phyloP scores from a whole-genome alignment of 2,113 vertebrate genomes.

The Chaetodon auriga region DNA sequence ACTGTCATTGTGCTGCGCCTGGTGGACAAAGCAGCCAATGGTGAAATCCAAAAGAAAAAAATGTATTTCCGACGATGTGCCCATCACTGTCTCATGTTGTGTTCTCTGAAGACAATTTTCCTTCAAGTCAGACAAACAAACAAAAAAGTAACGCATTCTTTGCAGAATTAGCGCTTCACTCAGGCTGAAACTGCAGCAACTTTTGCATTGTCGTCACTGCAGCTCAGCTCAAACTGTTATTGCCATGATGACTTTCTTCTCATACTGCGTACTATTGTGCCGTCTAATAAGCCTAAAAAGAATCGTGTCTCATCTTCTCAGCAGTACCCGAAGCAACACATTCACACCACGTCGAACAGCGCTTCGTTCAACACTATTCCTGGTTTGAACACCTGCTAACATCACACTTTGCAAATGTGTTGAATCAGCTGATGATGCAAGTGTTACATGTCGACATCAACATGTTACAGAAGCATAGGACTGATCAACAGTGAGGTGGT shows the following conservation, averaged over 20 bases:
- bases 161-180: neutral
- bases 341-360: neutral
- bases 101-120: slow-evolving; percentile 4
- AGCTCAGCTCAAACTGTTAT: neutral
- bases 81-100: neutral
- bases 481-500: neutral
- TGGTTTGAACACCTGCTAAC: neutral
- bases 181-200: neutral
- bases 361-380: neutral
- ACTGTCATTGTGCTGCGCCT: slow-evolving; percentile 3
- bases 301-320: neutral
- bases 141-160: too few relatives aligned
- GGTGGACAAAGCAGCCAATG: slow-evolving; percentile 38
- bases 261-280: neutral
- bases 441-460: neutral
- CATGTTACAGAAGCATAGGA: neutral
- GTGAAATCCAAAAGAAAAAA: slow-evolving; percentile 32
- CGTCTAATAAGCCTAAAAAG: fast-evolving
- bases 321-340: neutral
- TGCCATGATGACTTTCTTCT: neutral
- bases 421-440: neutral
- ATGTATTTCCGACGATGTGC: slow-evolving; percentile 1
- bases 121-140: too few relatives aligned
- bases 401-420: slow-evolving; percentile 5
- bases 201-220: neutral